Evolutionary conservation across 2,888 invertebrate genomes (phyloP).

Genomic region (Ephialtes manifestator): DNA sequence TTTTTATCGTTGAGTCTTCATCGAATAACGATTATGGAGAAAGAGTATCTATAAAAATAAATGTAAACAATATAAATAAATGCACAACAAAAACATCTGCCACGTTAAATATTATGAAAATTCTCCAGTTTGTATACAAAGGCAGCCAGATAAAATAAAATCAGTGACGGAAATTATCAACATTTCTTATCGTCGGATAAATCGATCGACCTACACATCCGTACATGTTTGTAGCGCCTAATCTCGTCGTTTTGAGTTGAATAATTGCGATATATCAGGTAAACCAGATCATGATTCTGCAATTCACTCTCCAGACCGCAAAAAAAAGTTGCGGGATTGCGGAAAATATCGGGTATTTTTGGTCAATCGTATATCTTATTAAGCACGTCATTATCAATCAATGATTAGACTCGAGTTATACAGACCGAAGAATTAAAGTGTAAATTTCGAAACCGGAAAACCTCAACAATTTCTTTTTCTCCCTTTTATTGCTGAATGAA

Average conservation of each 20-base stretch:
- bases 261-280: not conserved
- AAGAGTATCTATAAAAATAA: not conserved
- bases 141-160: not conserved
- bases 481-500: not conserved
- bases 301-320: not conserved
- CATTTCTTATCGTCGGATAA: conserved; percentile 8
- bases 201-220: too few relatives aligned
- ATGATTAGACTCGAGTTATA: not conserved
- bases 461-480: not conserved
- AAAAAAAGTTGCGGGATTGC: not conserved
- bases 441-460: not conserved
- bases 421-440: not conserved
- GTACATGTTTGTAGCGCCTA: not conserved
- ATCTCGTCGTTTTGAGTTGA: not conserved
- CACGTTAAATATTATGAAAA: not conserved
- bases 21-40: conserved; percentile 9
- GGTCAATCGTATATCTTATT: not conserved
- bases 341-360: not conserved
- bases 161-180: not conserved
- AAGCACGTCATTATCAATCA: not conserved
- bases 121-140: not conserved
- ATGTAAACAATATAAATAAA: not conserved
- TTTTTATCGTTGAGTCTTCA: conserved; percentile 18
- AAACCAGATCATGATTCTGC: not conserved
- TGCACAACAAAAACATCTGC: not conserved